These are phyloP conservation scores for Vombatus ursinus DNA, from an alignment of 2,113 vertebrate species.

Conservation along the genomic window DNA sequence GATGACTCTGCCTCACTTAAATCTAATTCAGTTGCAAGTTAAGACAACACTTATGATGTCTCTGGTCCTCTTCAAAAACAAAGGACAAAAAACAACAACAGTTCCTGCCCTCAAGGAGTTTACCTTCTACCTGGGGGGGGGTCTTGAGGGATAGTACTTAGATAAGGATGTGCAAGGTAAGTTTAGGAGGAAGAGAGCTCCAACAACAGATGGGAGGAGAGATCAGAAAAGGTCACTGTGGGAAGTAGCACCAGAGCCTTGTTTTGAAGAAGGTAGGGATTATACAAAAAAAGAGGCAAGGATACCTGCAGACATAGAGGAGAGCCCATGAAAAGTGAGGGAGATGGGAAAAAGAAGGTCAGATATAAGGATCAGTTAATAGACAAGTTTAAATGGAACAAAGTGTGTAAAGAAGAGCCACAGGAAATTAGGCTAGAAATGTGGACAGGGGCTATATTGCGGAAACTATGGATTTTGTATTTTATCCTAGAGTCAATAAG, in stretches of 20 bases:
- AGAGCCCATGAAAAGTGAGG: neutral
- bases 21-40: too few species aligned
- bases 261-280: neutral
- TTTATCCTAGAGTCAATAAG: neutral
- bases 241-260: neutral
- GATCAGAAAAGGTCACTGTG: neutral
- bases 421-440: neutral
- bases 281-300: neutral
- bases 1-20: too few species aligned
- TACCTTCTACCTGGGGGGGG: neutral
- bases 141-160: neutral
- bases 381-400: neutral
- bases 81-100: neutral
- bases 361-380: neutral
- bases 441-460: neutral
- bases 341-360: neutral
- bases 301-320: neutral
- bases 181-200: neutral
- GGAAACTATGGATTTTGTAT: neutral
- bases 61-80: too few species aligned
- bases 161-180: neutral
- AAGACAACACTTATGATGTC: too few species aligned
- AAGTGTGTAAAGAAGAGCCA: neutral
- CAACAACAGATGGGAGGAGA: neutral
- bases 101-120: neutral